Percentiles rank a stretch among this genome's conserved stretches.
Conservation (phyloP, 2,888 invertebrate species). For the Sylvicola cinctus region DNA sequence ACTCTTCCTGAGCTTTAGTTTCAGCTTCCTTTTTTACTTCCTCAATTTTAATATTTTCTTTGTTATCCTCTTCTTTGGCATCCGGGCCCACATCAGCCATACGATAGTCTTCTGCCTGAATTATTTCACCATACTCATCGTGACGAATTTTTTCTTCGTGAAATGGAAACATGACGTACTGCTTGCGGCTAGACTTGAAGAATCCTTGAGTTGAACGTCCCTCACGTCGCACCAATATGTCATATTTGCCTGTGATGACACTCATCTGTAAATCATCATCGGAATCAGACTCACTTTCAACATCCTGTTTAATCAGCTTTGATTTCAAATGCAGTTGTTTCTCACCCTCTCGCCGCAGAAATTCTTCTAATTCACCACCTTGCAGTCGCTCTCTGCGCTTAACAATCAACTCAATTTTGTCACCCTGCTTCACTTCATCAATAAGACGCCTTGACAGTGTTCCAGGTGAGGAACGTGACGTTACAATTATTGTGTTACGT, state of each 20-base stretch:
- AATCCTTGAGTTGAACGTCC: constrained; percentile 50
- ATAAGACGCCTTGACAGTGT: constrained; percentile 60
- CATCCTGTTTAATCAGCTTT: constrained; percentile 31
- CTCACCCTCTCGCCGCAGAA: constrained; percentile 40
- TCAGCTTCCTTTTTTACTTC: constrained; percentile 11
- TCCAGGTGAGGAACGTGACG: constrained; percentile 63
- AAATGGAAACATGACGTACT: constrained; percentile 93
- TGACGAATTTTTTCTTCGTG: constrained; percentile 76
- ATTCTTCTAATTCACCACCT: constrained; percentile 58
- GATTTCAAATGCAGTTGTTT: constrained; percentile 18
- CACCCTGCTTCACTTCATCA: constrained; percentile 47
- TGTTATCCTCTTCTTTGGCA: constrained; percentile 15
- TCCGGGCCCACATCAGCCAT: constrained; percentile 42
- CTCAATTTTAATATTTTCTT: constrained; percentile 15
- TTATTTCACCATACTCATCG: constrained; percentile 94
- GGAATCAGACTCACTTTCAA: constrained; percentile 55
- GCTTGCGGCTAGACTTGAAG: constrained; percentile 74
- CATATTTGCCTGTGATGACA: constrained; percentile 69
- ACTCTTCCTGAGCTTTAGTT: constrained; percentile 8
- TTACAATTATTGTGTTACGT: constrained; percentile 86
- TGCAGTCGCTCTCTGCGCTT: constrained; percentile 50
- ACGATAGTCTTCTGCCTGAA: constrained; percentile 80
- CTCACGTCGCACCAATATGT: constrained; percentile 65
- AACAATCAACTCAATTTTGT: constrained; percentile 49
- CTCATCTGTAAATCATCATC: constrained; percentile 72